These are phyloP conservation scores for Diadumene lineata DNA, from an alignment of 92 coral and sea anemone genomes.

Conservation along the genomic window DNA sequence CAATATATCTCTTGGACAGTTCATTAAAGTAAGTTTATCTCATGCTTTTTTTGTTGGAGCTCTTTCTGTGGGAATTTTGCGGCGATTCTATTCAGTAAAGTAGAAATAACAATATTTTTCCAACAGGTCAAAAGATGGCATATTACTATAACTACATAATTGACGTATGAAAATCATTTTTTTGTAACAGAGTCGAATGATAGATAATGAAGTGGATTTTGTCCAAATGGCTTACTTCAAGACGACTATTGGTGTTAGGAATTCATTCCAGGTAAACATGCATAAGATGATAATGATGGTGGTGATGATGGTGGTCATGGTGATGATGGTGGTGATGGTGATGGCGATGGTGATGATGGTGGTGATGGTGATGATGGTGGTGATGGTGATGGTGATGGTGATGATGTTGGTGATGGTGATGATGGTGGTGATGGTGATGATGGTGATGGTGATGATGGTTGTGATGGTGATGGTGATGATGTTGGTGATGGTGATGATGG, in stretches of 20 bases:
- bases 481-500: not conserved
- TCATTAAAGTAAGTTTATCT: constrained; percentile 65
- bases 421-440: not conserved
- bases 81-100: no score
- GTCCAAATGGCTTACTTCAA: constrained; percentile 95
- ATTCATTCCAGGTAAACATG: constrained; percentile 91
- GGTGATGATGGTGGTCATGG: not conserved
- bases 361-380: not conserved
- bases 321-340: not conserved
- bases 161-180: no score
- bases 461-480: not conserved
- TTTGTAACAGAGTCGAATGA: constrained; percentile 76
- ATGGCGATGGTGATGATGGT: not conserved
- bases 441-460: not conserved
- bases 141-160: no score
- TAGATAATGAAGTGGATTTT: constrained; percentile 83
- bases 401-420: not conserved
- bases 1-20: constrained; percentile 90
- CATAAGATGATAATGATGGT: not conserved
- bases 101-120: no score
- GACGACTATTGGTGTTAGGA: constrained; percentile 87
- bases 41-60: not conserved
- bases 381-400: not conserved
- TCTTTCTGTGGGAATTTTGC: no score
- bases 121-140: no score